Base-by-base conservation (phyloP, 1,140 invertebrate species). In the Aradophagus sp. region DNA sequence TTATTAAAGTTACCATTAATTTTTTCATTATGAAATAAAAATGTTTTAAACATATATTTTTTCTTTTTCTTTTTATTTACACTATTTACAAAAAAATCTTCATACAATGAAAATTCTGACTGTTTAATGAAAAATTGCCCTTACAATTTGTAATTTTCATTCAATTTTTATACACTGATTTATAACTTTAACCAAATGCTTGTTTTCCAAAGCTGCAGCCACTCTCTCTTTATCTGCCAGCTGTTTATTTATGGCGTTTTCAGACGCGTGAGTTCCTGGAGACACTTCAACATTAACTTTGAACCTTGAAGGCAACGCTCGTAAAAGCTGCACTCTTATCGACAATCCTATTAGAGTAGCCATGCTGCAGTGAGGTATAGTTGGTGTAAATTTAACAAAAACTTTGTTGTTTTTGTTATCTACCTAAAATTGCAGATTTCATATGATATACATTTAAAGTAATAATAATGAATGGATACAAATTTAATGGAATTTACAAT, bases 341-440 rank as follows among this genome's bases (percentile, higher is more conserved):
- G 92, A 92, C 13, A 95, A 83, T 83, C 93, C 98, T 80, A 99
- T 99, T 10, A 99, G 84, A 26, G 98, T 98, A 14, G 98, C 98
- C 97, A 99, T 98, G 75, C 96, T 98, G 78, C 98, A 99, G 79
- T 99, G 98, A 0, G 97, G 97, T 77, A 99, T 99, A 0, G 98
- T 99, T 6, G 98, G 98, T 0, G 97, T 99, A 82, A 98, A 99
- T 56, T 90, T 86, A 2, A 99, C 89, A 56, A 89, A 82, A 0
- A 98, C 89, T 34, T 77, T 84, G 76, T 93, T 95, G 32, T 90
- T 84, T 32, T 88, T 83, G 83, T 95, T 90, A 69, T 93, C 88
- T 1, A 96, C 90, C 75, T 89, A 53, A 47, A 42, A 72, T 44
- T 19, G 29, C 23, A 53, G 20, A 19, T 29, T 27, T 26, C n/a